Conservation (phyloP, 2,797 vertebrate species). For the Pseudotriccus pelzelni region DNA sequence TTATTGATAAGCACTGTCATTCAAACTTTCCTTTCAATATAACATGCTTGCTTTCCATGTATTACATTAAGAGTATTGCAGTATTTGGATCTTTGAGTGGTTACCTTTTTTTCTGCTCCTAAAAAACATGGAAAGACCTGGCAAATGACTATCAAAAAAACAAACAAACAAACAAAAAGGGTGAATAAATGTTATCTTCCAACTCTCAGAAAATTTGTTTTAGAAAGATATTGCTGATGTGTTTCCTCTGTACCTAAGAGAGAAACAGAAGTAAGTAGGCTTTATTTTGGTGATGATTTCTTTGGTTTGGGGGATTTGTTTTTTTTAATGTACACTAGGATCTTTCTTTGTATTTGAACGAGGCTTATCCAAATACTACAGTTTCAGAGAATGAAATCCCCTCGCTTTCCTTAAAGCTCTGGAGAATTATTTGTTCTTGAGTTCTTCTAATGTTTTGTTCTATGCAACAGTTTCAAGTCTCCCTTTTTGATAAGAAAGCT, state of each 20-base stretch:
- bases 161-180: background rate
- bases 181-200: background rate
- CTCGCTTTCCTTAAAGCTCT: background rate
- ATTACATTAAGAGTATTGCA: background rate
- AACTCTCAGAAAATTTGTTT: background rate
- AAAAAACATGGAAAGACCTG: background rate
- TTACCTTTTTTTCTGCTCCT: rapidly evolving
- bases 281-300: rapidly evolving
- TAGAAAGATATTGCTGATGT: background rate
- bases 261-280: background rate
- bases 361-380: background rate
- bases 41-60: background rate
- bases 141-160: background rate
- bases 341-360: background rate
- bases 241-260: background rate
- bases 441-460: background rate
- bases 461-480: background rate
- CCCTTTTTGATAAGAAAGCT: background rate
- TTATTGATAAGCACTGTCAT: background rate
- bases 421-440: background rate
- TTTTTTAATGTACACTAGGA: background rate
- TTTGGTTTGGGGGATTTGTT: background rate
- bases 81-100: background rate
- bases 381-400: background rate
- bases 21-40: background rate